A percentile compares a stretch with the other conserved stretches of the same genome.
phyloP scores from a whole-genome alignment of 2,888 invertebrate genomes.

The Xiphydria camelus region DNA sequence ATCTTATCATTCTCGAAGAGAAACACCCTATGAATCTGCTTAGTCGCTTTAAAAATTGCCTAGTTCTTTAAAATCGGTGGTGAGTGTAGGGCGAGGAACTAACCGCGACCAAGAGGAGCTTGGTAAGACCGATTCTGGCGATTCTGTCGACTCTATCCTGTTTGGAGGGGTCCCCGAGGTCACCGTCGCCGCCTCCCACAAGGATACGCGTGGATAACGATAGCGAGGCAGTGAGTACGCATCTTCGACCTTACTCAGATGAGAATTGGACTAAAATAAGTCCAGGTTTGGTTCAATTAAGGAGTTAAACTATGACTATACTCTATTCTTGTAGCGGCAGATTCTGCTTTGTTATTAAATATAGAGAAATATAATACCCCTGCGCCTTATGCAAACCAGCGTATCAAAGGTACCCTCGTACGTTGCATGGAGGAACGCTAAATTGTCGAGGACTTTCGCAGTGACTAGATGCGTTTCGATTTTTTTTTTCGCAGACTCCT shows the following conservation, averaged over 20 bases:
- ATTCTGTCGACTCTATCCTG: slow-evolving; percentile 49
- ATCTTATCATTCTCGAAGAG: too few relatives aligned
- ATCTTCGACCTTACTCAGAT: too few relatives aligned
- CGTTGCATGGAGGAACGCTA: too few relatives aligned
- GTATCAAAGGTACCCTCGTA: background rate
- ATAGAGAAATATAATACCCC: too few relatives aligned
- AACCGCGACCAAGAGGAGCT: slow-evolving; percentile 40
- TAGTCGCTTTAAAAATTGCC: background rate
- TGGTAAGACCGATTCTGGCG: slow-evolving; percentile 45
- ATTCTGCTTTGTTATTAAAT: too few relatives aligned
- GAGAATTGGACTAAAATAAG: background rate
- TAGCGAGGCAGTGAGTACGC: slow-evolving; percentile 34
- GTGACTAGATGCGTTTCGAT: background rate
- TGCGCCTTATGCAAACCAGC: too few relatives aligned
- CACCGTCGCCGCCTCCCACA: slow-evolving; percentile 50
- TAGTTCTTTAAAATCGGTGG: slow-evolving; percentile 43
- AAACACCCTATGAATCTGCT: too few relatives aligned
- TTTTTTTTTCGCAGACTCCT: slow-evolving; percentile 18
- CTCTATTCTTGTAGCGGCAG: too few relatives aligned
- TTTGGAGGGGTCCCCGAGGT: slow-evolving; percentile 41
- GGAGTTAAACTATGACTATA: too few relatives aligned
- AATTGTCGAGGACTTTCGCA: too few relatives aligned
- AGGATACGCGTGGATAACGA: slow-evolving; percentile 40
- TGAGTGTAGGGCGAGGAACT: slow-evolving; percentile 46
- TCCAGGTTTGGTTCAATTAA: background rate